Evolutionary conservation across 2,888 invertebrate species (phyloP), one percentile per base, ranked within the genome.

Genomic region (Epirrhoe tristata): DNA sequence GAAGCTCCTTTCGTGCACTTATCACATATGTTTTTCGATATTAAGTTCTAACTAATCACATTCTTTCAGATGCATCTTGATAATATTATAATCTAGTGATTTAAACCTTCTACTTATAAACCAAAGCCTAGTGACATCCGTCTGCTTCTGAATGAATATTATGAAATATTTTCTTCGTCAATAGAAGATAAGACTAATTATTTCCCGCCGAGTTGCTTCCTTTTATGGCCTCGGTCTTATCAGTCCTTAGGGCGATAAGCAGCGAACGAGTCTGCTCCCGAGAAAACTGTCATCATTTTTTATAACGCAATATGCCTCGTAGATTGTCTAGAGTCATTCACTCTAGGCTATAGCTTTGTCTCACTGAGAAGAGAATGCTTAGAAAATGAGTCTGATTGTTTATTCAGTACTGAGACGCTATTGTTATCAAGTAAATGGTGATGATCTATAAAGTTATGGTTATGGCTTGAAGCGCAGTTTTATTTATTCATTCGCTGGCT

Each of bases 271-370:
- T 70, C 74, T 78, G 82, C 84, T 80, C 79, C 79, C 80, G 78
- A 81, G 83, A 79, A 85, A 85, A 83, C 84, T 83, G 83, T 84
- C 81, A 84, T 87, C 84, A 87, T 86, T 87, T 88, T 88, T 88
- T 88, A 88, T 82, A 87, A 83, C 86, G 85, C 84, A 86, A 88
- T 86, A 87, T 85, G 86, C 83, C 75, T 83, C 84, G 83, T 85
- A 87, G 86, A 86, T 85, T 81, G 80, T 78, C 77, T 78, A 76
- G 75, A 78, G 81, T 77, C 75, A 75, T 80, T 77, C 78, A 76
- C 79, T 79, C 74, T 74, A 74, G 72, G 77, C 80, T 81, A 81
- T 83, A 81, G 80, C 81, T 81, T 83, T 83, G 82, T 84, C 78
- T 83, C 78, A 74, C 63, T 70, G 69, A 66, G 72, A 72, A 24